Conservation (phyloP, 2,113 vertebrate genomes). For the Lamprologus ornatipinnis region DNA sequence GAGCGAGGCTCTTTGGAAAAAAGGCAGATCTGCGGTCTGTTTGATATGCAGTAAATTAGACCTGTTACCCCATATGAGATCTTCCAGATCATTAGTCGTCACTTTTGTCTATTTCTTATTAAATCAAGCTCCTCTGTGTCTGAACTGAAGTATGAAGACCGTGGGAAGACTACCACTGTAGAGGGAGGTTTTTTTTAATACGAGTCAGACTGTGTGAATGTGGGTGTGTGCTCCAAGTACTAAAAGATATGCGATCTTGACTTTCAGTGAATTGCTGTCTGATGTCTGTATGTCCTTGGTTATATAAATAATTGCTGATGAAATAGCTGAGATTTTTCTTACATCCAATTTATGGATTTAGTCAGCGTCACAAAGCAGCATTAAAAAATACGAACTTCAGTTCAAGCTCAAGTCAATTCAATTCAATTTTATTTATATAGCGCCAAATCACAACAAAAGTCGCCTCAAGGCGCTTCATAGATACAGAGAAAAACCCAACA, state of each 20-base stretch:
- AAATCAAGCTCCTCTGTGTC: neutral
- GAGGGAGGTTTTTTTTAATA: neutral
- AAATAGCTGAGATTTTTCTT: neutral
- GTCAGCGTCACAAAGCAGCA: neutral
- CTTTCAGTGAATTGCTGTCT: neutral
- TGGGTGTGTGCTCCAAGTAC: neutral
- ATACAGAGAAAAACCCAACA: no score
- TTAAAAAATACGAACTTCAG: neutral
- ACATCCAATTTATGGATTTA: neutral
- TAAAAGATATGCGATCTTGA: neutral
- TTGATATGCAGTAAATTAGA: conserved; percentile 18
- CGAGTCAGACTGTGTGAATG: neutral
- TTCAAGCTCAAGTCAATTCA: neutral
- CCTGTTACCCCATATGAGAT: neutral
- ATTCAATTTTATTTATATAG: no score
- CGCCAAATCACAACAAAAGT: no score
- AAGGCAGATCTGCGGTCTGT: neutral
- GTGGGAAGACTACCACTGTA: neutral
- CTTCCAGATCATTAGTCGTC: conserved; percentile 16
- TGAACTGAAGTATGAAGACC: neutral
- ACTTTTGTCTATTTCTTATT: conserved; percentile 12
- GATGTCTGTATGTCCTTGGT: neutral
- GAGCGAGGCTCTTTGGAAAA: neutral
- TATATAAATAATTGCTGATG: neutral
- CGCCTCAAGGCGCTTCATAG: no score